A percentile compares a stretch with the other conserved stretches of the same genome.
These are phyloP conservation scores for Coracopsis vasa DNA, from an alignment of 2,113 vertebrate species.

Conservation along the genomic window DNA sequence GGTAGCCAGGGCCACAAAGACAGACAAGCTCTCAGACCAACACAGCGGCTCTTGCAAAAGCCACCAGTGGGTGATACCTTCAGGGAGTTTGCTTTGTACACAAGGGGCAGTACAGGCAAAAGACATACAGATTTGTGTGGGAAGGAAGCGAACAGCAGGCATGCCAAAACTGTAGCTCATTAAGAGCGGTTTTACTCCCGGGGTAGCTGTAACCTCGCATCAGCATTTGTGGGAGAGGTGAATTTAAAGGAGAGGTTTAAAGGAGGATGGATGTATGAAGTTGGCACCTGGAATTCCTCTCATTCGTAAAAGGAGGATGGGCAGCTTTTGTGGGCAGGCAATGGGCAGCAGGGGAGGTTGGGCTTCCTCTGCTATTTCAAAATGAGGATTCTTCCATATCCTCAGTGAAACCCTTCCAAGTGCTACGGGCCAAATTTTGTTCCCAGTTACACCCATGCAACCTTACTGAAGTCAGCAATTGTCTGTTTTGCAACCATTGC, in stretches of 20 bases:
- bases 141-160: neutral
- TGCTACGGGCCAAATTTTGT: neutral
- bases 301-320: neutral
- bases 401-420: slow-evolving; percentile 14
- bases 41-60: neutral
- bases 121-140: neutral
- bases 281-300: neutral
- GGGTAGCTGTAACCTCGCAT: neutral
- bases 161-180: neutral
- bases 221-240: neutral
- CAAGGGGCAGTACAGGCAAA: neutral
- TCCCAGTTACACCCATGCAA: slow-evolving; percentile 57
- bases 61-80: neutral
- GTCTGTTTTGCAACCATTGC: slow-evolving; percentile 46
- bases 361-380: slow-evolving; percentile 2
- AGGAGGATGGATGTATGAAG: neutral
- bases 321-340: neutral
- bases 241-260: neutral
- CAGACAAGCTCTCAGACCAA: neutral
- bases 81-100: neutral
- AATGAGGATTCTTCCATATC: neutral
- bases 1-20: accelerated
- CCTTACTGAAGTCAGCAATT: slow-evolving; percentile 53
- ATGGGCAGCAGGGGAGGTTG: neutral
- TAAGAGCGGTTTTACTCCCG: neutral